These are phyloP conservation scores for Brenthis ino DNA, from an alignment of 2,888 invertebrate genomes.

Conservation along the genomic window DNA sequence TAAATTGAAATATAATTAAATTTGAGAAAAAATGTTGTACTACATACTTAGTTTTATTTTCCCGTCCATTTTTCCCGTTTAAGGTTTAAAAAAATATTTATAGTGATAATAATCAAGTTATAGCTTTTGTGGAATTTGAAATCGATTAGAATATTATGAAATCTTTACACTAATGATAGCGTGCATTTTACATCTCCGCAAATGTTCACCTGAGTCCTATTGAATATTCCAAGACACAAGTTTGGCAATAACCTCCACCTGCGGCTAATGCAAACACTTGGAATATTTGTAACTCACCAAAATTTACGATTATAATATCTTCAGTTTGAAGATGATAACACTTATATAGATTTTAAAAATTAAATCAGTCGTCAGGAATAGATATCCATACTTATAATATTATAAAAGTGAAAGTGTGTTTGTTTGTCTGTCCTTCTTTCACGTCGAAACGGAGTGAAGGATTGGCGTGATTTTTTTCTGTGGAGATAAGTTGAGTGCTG, in stretches of 20 bases:
- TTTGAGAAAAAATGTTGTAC: not conserved
- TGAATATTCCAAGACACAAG: constrained; percentile 29
- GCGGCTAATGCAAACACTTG: constrained; percentile 33
- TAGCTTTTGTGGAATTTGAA: no score
- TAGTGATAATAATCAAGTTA: not conserved
- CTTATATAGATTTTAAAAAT: no score
- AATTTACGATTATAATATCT: not conserved
- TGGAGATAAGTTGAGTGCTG: no score
- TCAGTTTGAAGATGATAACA: not conserved
- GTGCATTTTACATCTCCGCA: not conserved
- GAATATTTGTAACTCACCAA: not conserved
- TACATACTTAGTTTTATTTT: constrained; percentile 1
- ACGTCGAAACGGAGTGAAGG: no score
- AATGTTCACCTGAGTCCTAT: constrained; percentile 4
- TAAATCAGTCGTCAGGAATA: no score
- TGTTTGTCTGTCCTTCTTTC: no score
- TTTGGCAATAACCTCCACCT: constrained; percentile 46
- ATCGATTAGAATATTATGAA: no score
- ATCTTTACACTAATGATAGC: not conserved
- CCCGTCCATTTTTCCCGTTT: not conserved
- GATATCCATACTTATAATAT: no score
- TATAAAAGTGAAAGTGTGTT: no score
- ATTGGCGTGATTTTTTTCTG: no score
- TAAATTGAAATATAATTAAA: constrained; percentile 7
- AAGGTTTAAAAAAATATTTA: not conserved